Base-by-base conservation (phyloP, 2,797 vertebrate genomes). In the Allobates femoralis region DNA sequence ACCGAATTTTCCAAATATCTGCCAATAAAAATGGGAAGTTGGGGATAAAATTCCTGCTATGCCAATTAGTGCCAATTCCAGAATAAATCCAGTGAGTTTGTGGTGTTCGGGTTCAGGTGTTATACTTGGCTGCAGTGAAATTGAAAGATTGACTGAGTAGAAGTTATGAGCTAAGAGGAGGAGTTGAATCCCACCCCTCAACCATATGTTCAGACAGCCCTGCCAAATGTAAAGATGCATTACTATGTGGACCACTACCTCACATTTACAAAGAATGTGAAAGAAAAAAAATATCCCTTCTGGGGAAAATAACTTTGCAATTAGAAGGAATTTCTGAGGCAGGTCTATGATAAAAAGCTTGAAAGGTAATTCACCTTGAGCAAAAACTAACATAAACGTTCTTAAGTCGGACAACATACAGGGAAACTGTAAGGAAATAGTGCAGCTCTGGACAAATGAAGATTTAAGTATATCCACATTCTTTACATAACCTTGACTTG, bases 101-200 rank as follows among this genome's bases (percentile, higher is more conserved):
- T 75, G 53, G 32, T 80, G 66, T 81, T 79, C 56, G 76, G 26
- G 66, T 67, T 71, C 11, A 46, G 37, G 34, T 84, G 78, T 85
- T 69, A 64, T 51, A 50, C n/a, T 0, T 0, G 69, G 83, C 89
- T 88, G 67, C 67, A 86, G 60, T 2, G 7, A 53, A 88, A 86
- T 81, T 87, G 86, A 55, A 23, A 0, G 1, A 30, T 0, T 28
- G 15, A 81, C 79, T 84, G 32, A 74, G 88, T 69, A 86, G 85
- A 87, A 89, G 85, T 90, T 89, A 5, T 12, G 84, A 77, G 84
- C 88, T 23, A 66, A 84, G 90, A 89, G 90, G 92, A 91, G 89
- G 89, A 2, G 89, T 76, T 86, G 56, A 0, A 0, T 89, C 85
- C 86, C 82, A 74, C 64, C 73, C 82, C 77, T 28, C 53, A 5